Percentiles rank a stretch among this genome's conserved stretches.
Evolutionary conservation across 2,113 vertebrate species (phyloP).

Genomic region (Herpetotheres cachinnans): DNA sequence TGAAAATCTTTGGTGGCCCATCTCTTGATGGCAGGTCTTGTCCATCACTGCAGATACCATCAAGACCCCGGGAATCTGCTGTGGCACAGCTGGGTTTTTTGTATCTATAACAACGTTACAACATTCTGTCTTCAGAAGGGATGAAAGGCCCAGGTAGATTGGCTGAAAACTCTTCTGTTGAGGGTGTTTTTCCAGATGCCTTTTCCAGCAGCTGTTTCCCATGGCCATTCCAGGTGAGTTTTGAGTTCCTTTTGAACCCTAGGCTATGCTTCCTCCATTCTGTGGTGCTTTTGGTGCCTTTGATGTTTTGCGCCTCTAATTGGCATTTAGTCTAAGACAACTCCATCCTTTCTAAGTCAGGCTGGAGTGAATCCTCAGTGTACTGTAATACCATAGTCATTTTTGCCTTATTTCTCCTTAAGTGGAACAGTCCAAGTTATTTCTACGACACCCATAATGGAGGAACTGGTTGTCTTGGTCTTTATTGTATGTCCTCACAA

Average conservation of each 20-base stretch:
- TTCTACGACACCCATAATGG: rapidly evolving
- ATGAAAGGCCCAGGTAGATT: rapidly evolving
- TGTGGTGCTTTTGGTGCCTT: neutral
- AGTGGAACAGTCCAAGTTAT: neutral
- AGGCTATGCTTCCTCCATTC: neutral
- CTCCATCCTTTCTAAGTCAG: neutral
- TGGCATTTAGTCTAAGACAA: neutral
- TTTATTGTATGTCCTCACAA: neutral
- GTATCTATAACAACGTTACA: neutral
- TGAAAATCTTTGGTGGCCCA: neutral
- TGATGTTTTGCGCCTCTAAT: neutral
- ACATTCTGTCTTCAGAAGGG: neutral
- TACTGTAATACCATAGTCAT: neutral
- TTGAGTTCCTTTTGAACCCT: neutral
- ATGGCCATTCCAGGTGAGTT: neutral
- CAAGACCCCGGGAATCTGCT: neutral
- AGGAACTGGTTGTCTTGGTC: neutral
- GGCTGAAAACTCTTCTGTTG: neutral
- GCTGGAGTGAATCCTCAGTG: neutral
- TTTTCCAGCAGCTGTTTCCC: neutral
- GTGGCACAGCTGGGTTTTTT: neutral
- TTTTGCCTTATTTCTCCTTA: neutral
- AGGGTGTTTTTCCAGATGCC: neutral
- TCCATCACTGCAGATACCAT: neutral
- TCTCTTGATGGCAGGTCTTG: neutral